Base-by-base conservation (phyloP, 2,113 vertebrate species). In the Corydoras sp. region DNA sequence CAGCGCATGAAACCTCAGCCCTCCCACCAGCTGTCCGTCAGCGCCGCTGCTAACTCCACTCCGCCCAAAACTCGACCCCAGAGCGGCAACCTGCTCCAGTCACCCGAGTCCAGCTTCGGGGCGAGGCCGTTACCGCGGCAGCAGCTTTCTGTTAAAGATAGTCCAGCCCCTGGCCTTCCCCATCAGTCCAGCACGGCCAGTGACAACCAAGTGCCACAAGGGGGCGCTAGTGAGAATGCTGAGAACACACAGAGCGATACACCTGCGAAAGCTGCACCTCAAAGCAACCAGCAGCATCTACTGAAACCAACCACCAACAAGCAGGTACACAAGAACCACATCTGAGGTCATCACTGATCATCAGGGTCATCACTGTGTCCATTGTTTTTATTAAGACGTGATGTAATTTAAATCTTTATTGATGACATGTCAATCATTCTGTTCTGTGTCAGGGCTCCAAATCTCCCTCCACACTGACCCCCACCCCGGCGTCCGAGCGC, bases 81-180 rank as follows among this genome's bases (percentile, higher is more conserved):
- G 82, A 97, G 95, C 12, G 91, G 94, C 58, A 97, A 95, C 79
- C 88, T 96, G 24, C 87, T 96, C 49, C 92, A 95, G 63, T 94
- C 93, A 0, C 92, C 92, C 0, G 94, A 97, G 35, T 80, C 89
- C 0, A 88, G 86, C 74, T 95, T 92, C 0, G 92, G 90, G 1
- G 84, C 80, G 54, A 83, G 87, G 71, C 85, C 83, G 61, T 71
- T 82, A 12, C 84, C 91, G 9, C 88, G 94, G 14, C 83, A 91
- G 10, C 94, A 95, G 80, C 86, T 78, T 83, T 90, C 86, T 0
- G 87, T 88, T 77, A 96, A 94, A 49, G 94, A 96, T 82, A 89
- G 88, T 82, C 89, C 89, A 0, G 89, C 90, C 62, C 90, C 90
- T 0, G 90, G 90, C 7, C 86, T 91, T 30, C 90, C 89, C 0